Conservation (phyloP, 2,113 vertebrate genomes). For the Aldabrachelys gigantea region DNA sequence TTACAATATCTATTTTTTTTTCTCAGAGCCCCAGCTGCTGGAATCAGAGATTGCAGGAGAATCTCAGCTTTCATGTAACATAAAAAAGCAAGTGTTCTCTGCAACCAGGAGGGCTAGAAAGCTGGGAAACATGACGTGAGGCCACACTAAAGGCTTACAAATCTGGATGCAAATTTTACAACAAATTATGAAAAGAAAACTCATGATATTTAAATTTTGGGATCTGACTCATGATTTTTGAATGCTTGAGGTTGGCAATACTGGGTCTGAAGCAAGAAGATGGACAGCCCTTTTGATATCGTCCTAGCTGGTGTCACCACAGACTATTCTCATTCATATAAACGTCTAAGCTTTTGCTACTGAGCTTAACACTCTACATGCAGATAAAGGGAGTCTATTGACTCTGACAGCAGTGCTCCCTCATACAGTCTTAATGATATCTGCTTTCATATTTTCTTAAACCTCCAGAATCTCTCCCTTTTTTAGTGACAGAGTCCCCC, state of each 20-base stretch:
- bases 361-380: rapidly evolving
- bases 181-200: background rate
- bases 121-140: background rate
- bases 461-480: background rate
- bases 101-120: background rate
- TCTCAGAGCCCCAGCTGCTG: background rate
- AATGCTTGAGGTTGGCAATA: background rate
- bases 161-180: background rate
- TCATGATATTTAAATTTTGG: background rate
- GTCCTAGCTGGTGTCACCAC: background rate
- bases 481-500: background rate
- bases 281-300: background rate
- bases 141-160: background rate
- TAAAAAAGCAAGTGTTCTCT: background rate
- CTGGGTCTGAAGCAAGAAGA: background rate
- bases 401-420: rapidly evolving
- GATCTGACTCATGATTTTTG: background rate
- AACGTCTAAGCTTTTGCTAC: background rate
- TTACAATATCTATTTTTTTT: background rate
- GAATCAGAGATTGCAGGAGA: background rate
- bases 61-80: background rate
- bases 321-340: background rate
- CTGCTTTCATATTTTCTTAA: background rate
- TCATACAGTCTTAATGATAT: background rate
- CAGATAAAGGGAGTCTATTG: background rate